phyloP scores from a whole-genome alignment of 2,888 invertebrate species.

The Phragmatobia fuliginosa region DNA sequence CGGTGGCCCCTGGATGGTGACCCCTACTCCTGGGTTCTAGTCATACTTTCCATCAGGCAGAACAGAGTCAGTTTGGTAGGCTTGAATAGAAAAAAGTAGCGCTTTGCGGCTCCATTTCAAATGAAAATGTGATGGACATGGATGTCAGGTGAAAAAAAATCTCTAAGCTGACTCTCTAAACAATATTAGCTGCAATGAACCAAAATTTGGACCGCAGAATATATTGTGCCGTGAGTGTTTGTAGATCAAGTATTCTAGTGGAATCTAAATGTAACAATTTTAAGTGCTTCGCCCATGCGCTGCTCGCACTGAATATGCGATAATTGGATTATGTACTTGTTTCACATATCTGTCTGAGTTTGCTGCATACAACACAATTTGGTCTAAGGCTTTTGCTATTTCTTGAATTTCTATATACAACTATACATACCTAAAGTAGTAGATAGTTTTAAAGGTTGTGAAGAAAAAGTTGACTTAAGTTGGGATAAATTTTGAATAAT shows the following conservation, averaged over 20 bases:
- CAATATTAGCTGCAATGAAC: conserved; percentile 34
- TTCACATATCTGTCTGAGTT: conserved; percentile 47
- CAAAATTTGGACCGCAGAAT: conserved; percentile 44
- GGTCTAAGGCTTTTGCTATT: conserved; percentile 24
- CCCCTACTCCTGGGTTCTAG: too few relatives aligned
- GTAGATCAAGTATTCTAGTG: conserved; percentile 44
- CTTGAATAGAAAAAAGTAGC: background rate
- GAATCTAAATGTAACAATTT: conserved; percentile 63
- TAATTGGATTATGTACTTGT: conserved; percentile 61
- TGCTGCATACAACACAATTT: conserved; percentile 36
- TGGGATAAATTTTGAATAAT: background rate
- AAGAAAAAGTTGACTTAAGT: background rate
- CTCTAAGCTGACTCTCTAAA: background rate
- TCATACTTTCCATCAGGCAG: too few relatives aligned
- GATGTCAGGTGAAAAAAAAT: background rate
- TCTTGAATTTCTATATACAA: background rate
- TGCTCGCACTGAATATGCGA: conserved; percentile 53
- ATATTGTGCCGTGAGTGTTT: conserved; percentile 52
- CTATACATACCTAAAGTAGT: background rate
- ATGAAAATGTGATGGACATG: background rate
- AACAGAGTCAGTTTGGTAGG: too few relatives aligned
- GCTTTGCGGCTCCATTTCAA: background rate
- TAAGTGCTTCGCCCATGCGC: conserved; percentile 43
- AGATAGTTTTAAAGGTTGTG: background rate
- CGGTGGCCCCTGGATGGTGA: too few relatives aligned